Base-by-base conservation (phyloP, 2,888 invertebrate species). In the Meiosimyza platycephala region DNA sequence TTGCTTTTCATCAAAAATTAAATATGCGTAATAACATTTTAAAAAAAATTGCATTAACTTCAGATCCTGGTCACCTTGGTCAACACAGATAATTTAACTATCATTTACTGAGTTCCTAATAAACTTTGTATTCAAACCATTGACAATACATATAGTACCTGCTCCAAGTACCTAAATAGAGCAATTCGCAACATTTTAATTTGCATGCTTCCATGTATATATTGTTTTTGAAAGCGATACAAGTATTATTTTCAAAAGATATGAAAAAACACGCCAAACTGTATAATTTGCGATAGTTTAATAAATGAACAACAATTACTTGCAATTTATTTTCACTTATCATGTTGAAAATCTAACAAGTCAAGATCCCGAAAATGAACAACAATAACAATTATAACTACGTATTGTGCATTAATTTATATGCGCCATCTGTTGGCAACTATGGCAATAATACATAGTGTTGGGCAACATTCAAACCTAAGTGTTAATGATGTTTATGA, bases 301-400 rank as follows among this genome's bases (percentile, higher is more conserved):
- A 22, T 40, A 50, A 59, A 69, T 33, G 52, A 51, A 51, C 52
- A 69, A 69, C 60, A 60, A 60, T 69, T 60, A 60, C 16, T 60
- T n/a, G 57, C 67, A 67, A 57, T 57, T 67, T 48, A 67, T 67
- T 18, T 57, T 57, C 15, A 28, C 13, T 11, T 22, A 28, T 22
- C 57, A 28, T 18, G 28, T 22, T 16, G 22, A 57, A 57, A 28
- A 28, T 40, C 40, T 40, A 40, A 12, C 16, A 15, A 57, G 57
- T 28, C 22, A 18, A 7, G 18, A 57, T 15, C 28, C 22, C 22
- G 28, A 57, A 18, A 57, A 57, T 9, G 22, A 28, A 57, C 22
- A 1, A 22, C 28, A 52, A 52, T 52, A 54, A 51, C 63, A 64
- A 33, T 16, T 28, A 9, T 5, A 16, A 22, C 1, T 13, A 57